Percentiles rank a stretch among this genome's conserved stretches.
Evolutionary conservation across 2,888 invertebrate species (phyloP).

Genomic region (Drosophila kanekoi): DNA sequence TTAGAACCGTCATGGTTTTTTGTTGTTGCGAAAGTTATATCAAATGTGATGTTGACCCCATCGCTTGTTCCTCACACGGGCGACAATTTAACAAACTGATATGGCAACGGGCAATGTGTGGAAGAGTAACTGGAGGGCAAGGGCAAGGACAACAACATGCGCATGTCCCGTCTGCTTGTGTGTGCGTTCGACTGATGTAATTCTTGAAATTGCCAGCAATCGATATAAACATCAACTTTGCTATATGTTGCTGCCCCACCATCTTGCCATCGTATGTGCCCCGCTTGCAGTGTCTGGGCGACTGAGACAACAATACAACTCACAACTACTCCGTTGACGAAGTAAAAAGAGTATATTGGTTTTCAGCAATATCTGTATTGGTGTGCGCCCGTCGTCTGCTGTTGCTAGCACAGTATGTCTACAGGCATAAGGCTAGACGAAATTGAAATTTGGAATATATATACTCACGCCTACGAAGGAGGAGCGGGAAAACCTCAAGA

Average conservation of each 20-base stretch:
- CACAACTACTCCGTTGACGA: slow-evolving; percentile 5
- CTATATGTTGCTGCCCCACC: slow-evolving; percentile 50
- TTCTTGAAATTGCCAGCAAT: slow-evolving; percentile 77
- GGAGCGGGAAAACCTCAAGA: no score
- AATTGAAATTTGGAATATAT: no score
- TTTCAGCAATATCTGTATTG: neutral
- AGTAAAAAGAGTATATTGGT: neutral
- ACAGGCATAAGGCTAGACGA: no score
- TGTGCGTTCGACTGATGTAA: slow-evolving; percentile 62
- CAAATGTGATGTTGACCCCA: slow-evolving; percentile 23
- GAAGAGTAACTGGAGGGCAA: slow-evolving; percentile 4
- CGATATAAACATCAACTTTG: slow-evolving; percentile 78
- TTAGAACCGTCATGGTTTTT: neutral
- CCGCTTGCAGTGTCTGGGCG: slow-evolving; percentile 47
- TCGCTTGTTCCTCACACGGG: neutral
- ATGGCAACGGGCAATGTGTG: slow-evolving; percentile 13
- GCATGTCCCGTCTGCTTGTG: slow-evolving; percentile 51
- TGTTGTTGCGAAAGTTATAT: slow-evolving; percentile 22
- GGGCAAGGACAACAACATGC: slow-evolving; percentile 48
- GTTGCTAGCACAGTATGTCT: neutral
- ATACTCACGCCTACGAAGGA: no score
- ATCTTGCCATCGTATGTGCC: slow-evolving; percentile 16
- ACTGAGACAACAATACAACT: slow-evolving; percentile 48
- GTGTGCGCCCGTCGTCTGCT: neutral
- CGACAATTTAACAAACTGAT: slow-evolving; percentile 11